phyloP scores from a whole-genome alignment of 2,113 vertebrate species.

The Xenotilapia caudafasciata region DNA sequence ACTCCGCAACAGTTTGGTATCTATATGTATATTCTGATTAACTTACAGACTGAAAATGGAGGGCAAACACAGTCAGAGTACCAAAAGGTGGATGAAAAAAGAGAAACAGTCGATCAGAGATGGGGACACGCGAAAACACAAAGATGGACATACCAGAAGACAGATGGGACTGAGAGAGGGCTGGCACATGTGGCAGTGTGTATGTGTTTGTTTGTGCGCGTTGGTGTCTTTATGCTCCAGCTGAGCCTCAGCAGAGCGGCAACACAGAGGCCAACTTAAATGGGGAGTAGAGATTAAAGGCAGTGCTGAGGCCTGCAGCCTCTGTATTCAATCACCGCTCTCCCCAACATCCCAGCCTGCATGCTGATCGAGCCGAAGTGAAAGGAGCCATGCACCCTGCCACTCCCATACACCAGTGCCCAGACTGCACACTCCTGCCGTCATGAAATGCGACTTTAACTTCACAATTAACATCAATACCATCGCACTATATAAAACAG shows the following conservation, averaged over 20 bases:
- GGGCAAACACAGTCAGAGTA: not conserved
- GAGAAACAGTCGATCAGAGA: not conserved
- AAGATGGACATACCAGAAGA: constrained; percentile 26
- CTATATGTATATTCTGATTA: not conserved
- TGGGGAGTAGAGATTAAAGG: constrained; percentile 85
- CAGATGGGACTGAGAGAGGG: constrained; percentile 38
- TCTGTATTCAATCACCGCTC: constrained; percentile 87
- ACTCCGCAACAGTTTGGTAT: not conserved
- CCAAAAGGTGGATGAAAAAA: not conserved
- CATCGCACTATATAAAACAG: not conserved
- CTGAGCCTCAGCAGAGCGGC: constrained; percentile 79
- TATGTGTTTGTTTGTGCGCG: constrained; percentile 63
- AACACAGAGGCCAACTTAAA: constrained; percentile 76
- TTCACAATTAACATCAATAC: not conserved
- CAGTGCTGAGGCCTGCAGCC: constrained; percentile 73
- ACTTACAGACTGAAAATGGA: not conserved
- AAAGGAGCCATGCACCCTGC: constrained; percentile 82
- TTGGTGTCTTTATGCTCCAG: constrained; percentile 84
- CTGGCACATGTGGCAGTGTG: constrained; percentile 45
- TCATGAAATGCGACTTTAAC: not conserved
- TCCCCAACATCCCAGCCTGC: constrained; percentile 78
- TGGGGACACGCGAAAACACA: not conserved
- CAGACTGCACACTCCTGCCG: constrained; percentile 31
- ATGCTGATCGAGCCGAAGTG: constrained; percentile 85
- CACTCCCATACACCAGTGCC: constrained; percentile 58